Conservation (phyloP, 2,113 vertebrate genomes). For the Gulo gulo region DNA sequence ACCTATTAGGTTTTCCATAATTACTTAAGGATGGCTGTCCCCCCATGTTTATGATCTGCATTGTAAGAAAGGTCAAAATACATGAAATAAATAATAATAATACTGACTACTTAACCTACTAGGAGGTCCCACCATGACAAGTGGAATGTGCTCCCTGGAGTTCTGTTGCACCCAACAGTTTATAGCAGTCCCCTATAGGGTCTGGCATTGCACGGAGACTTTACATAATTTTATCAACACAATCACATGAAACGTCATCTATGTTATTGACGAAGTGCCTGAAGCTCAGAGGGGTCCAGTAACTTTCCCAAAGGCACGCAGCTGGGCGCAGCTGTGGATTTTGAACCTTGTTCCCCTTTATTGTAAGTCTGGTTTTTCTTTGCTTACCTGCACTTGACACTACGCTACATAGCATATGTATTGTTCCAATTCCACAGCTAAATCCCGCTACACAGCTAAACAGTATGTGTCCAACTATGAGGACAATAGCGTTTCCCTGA, state of each 20-base stretch:
- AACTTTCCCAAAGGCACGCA: not conserved
- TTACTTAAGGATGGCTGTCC: not conserved
- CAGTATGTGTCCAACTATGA: not conserved
- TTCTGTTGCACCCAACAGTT: not conserved
- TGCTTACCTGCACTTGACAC: not conserved
- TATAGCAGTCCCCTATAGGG: too few species aligned
- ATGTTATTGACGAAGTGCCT: not conserved
- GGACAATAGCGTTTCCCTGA: not conserved
- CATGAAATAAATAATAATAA: not conserved
- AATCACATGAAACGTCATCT: not conserved
- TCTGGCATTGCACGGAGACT: not conserved
- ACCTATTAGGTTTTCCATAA: not conserved
- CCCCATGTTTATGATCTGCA: not conserved
- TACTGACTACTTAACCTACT: not conserved
- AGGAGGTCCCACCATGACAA: not conserved
- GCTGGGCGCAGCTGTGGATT: not conserved
- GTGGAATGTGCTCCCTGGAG: not conserved
- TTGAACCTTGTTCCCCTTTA: not conserved
- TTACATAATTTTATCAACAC: not conserved
- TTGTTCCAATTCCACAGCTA: not conserved
- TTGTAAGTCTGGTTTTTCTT: not conserved
- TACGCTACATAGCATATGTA: not conserved
- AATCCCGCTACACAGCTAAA: not conserved
- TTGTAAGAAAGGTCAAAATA: not conserved
- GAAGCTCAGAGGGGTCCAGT: not conserved